Percentiles rank a stretch among this genome's conserved stretches.
phyloP scores from a whole-genome alignment of 2,888 invertebrate species.

The Neocrepidodera transversa region DNA sequence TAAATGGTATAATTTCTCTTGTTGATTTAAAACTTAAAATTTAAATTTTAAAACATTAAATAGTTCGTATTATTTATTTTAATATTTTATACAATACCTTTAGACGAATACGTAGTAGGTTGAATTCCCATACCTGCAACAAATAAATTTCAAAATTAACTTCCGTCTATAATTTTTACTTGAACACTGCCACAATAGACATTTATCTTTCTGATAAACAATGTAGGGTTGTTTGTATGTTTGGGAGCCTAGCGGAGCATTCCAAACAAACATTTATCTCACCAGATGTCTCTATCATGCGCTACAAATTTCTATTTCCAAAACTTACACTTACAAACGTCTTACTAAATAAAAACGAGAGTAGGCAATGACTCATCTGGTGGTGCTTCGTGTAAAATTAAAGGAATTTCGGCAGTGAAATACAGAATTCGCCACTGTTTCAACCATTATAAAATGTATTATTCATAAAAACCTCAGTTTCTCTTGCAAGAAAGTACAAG shows the following conservation, averaged over 20 bases:
- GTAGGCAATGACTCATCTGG: constrained; percentile 34
- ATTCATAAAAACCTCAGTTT: constrained; percentile 26
- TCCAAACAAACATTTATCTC: constrained; percentile 43
- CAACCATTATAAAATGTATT: constrained; percentile 33
- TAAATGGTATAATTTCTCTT: too few species aligned
- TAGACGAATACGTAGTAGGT: background rate
- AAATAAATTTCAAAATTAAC: constrained; percentile 25
- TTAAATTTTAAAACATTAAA: too few species aligned
- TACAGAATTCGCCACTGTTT: constrained; percentile 27
- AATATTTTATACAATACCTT: too few species aligned
- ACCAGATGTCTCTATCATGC: constrained; percentile 46
- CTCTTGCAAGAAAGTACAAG: background rate
- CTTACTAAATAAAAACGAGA: constrained; percentile 33
- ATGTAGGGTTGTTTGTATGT: constrained; percentile 36
- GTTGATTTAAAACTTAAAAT: too few species aligned
- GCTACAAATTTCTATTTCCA: constrained; percentile 39
- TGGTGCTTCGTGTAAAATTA: constrained; percentile 29
- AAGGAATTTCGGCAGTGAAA: constrained; percentile 28
- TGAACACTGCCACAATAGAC: constrained; percentile 23
- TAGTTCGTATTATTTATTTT: too few species aligned
- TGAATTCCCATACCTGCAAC: constrained; percentile 19
- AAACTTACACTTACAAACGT: constrained; percentile 30
- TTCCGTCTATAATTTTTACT: constrained; percentile 18
- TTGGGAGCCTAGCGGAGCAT: constrained; percentile 30
- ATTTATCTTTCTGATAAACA: constrained; percentile 44